Evolutionary conservation across 2,113 vertebrate species (phyloP).

Genomic region (Brachionichthys hirsutus): DNA sequence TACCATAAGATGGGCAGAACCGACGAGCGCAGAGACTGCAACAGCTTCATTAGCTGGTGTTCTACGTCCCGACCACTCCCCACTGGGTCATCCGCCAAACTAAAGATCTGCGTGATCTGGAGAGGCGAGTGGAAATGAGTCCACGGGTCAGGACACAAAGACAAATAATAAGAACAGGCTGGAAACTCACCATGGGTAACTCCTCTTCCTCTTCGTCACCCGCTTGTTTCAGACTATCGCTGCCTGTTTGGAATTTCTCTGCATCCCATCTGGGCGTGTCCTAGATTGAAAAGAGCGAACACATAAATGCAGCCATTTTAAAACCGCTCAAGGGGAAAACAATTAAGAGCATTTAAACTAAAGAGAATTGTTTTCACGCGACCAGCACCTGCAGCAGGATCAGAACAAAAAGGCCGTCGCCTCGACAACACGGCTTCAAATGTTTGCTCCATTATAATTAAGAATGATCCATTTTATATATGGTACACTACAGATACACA

Average conservation of each 20-base stretch:
- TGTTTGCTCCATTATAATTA: too few relatives aligned
- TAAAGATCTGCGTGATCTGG: slow-evolving; percentile 80
- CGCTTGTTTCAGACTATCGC: background rate
- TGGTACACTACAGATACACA: background rate
- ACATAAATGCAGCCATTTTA: too few relatives aligned
- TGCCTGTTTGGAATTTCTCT: slow-evolving; percentile 5
- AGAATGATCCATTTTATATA: too few relatives aligned
- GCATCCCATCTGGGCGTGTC: slow-evolving; percentile 33
- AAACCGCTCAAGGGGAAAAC: too few relatives aligned
- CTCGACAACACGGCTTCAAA: too few relatives aligned
- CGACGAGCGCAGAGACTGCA: slow-evolving; percentile 59
- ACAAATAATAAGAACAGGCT: background rate
- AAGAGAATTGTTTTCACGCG: too few relatives aligned
- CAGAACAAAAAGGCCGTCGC: too few relatives aligned
- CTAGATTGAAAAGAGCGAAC: slow-evolving; percentile 17
- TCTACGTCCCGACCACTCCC: slow-evolving; percentile 34
- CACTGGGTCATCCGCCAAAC: slow-evolving; percentile 55
- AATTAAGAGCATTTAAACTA: too few relatives aligned
- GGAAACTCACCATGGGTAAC: slow-evolving; percentile 54
- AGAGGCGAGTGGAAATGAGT: background rate
- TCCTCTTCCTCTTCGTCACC: slow-evolving; percentile 26
- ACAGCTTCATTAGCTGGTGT: slow-evolving; percentile 68
- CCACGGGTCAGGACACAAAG: background rate
- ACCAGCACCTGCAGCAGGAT: too few relatives aligned
- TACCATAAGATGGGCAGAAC: slow-evolving; percentile 75